phyloP scores from a whole-genome alignment of 2,888 invertebrate genomes.

The Pandemis cinnamomeana region DNA sequence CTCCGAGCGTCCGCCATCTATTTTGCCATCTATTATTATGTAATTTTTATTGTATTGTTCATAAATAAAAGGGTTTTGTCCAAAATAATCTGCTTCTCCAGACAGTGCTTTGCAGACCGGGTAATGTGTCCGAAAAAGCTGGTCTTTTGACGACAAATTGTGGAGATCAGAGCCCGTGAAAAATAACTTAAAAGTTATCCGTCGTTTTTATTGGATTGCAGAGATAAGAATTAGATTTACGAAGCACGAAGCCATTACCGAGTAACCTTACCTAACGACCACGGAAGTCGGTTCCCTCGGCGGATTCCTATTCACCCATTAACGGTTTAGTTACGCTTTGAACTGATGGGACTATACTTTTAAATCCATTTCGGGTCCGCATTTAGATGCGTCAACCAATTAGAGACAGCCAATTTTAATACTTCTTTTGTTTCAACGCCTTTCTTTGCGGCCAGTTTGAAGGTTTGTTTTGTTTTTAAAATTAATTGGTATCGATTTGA shows the following conservation, averaged over 20 bases:
- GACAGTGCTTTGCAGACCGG: too few species aligned
- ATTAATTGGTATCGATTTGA: constrained; percentile 31
- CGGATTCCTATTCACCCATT: constrained; percentile 67
- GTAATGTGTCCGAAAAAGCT: too few species aligned
- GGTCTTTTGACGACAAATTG: too few species aligned
- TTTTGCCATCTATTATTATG: too few species aligned
- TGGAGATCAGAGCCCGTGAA: too few species aligned
- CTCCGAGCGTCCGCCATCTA: too few species aligned
- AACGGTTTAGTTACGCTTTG: constrained; percentile 69
- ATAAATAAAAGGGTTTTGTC: too few species aligned
- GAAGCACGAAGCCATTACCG: constrained; percentile 46
- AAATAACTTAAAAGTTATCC: background rate
- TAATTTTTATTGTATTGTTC: too few species aligned
- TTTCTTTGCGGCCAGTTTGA: constrained; percentile 37
- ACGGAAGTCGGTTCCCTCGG: constrained; percentile 35
- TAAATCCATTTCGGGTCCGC: constrained; percentile 62
- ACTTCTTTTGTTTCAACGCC: constrained; percentile 46
- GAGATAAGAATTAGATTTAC: constrained; percentile 33
- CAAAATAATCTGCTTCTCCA: too few species aligned
- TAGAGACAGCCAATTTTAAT: constrained; percentile 59
- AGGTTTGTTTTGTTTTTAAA: constrained; percentile 18
- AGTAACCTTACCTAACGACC: constrained; percentile 40
- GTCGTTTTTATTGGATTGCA: background rate
- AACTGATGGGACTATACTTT: constrained; percentile 55
- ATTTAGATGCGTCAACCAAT: constrained; percentile 69